Evolutionary conservation across 37 sponge, comb jelly and placozoan genomes (phyloP).

Genomic region (Tethya wilhelma): DNA sequence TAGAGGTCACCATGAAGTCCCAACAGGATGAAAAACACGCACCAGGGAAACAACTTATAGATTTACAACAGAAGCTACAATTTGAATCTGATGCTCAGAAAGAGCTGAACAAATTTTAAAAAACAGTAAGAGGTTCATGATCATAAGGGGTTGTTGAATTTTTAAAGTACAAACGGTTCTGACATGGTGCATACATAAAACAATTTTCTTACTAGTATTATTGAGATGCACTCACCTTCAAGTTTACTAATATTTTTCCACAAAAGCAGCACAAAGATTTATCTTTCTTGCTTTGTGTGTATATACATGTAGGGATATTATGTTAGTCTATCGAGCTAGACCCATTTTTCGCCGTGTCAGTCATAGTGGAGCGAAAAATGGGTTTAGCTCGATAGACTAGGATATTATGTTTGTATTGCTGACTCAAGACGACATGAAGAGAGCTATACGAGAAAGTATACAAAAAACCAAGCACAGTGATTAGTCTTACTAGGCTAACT

Average conservation of each 20-base stretch:
- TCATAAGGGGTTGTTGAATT: too few relatives aligned
- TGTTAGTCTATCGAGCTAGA: too few relatives aligned
- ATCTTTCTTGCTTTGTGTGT: background rate
- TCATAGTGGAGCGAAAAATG: too few relatives aligned
- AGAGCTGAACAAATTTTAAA: background rate
- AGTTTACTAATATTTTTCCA: background rate
- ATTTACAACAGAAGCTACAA: conserved; percentile 31
- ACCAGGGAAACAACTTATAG: conserved; percentile 37
- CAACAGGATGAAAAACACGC: conserved; percentile 47
- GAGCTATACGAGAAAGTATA: conserved; percentile 2
- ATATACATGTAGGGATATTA: too few relatives aligned
- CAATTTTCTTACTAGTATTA: background rate
- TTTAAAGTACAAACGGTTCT: too few relatives aligned
- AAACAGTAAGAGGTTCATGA: conserved; percentile 35
- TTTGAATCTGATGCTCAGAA: conserved; percentile 10
- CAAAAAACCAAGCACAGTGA: too few relatives aligned
- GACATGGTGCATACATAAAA: too few relatives aligned
- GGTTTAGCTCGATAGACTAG: too few relatives aligned
- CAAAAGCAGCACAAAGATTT: background rate
- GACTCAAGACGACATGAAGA: background rate
- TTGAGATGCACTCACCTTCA: background rate
- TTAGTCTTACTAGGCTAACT: too few relatives aligned
- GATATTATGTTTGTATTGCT: conserved; percentile 4
- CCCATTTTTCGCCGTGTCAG: too few relatives aligned
- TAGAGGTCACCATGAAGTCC: conserved; percentile 55